Evolutionary conservation across 1,140 invertebrate genomes (phyloP).

Genomic region (Armadillidium nasatum): DNA sequence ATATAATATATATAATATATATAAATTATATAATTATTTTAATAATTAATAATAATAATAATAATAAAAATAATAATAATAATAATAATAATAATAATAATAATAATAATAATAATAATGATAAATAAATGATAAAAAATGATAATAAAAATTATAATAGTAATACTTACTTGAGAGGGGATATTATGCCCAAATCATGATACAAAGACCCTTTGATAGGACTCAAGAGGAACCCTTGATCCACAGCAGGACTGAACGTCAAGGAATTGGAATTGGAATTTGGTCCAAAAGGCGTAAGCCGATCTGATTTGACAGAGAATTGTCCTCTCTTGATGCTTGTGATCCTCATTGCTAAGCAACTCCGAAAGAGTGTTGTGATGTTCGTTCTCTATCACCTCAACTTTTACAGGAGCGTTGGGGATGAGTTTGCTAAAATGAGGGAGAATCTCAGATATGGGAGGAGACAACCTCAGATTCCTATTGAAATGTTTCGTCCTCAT

Average conservation of each 20-base stretch:
- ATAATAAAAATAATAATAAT: background rate
- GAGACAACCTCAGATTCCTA: constrained; percentile 23
- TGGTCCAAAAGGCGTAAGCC: background rate
- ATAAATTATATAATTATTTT: no score
- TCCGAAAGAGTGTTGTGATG: no score
- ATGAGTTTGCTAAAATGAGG: background rate
- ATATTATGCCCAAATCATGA: constrained; percentile 40
- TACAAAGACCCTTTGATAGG: constrained; percentile 37
- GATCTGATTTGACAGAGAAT: background rate
- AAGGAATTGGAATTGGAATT: background rate
- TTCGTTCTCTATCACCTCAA: no score
- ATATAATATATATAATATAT: no score
- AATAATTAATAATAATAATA: background rate
- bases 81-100: background rate
- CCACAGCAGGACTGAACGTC: constrained; percentile 31
- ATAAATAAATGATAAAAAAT: no score
- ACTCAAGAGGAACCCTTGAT: constrained; percentile 38
- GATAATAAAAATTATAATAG: background rate
- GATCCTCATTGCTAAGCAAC: no score
- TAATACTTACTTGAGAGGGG: constrained; percentile 42
- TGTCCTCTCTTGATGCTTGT: no score
- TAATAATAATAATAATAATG: no score
- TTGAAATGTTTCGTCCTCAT: background rate
- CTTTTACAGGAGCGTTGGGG: background rate
- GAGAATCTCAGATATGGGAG: constrained; percentile 17